Conservation (phyloP, 1,140 invertebrate genomes). For the Drosophila ficusphila region DNA sequence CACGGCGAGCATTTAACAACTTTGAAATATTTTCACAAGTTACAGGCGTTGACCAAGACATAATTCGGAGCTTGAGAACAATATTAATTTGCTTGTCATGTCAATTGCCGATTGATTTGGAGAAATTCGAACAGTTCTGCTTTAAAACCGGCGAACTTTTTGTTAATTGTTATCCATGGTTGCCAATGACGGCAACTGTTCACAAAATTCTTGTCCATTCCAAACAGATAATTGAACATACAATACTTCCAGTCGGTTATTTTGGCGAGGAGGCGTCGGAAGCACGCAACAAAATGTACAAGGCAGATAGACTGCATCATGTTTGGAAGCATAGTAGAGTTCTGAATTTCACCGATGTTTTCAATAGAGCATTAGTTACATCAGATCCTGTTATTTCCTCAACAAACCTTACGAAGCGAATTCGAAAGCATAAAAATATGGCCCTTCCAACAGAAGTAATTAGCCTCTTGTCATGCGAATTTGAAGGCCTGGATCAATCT, state of each 20-base stretch:
- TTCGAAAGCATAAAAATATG: background rate
- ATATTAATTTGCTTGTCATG: too few species aligned
- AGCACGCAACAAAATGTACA: conserved; percentile 5
- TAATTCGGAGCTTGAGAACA: background rate
- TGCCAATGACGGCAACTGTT: background rate
- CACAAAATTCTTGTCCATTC: background rate
- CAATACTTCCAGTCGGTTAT: background rate
- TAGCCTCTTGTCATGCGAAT: background rate
- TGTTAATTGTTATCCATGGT: background rate
- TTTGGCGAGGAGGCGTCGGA: too few species aligned
- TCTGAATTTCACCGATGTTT: background rate
- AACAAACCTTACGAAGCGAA: background rate
- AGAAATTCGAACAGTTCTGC: background rate
- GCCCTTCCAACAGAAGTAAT: background rate
- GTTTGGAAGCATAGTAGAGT: background rate
- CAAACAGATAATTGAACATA: background rate
- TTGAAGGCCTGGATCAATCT: background rate
- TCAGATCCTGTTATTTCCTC: conserved; percentile 2
- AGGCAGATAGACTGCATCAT: background rate
- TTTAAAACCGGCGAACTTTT: background rate
- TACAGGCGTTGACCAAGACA: background rate
- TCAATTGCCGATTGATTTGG: background rate
- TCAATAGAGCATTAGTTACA: background rate
- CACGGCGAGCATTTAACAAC: background rate
- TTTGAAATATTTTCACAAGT: background rate